Evolutionary conservation across 64 coral and sea anemone genomes (phyloP).

Genomic region (Platygyra sinensis): DNA sequence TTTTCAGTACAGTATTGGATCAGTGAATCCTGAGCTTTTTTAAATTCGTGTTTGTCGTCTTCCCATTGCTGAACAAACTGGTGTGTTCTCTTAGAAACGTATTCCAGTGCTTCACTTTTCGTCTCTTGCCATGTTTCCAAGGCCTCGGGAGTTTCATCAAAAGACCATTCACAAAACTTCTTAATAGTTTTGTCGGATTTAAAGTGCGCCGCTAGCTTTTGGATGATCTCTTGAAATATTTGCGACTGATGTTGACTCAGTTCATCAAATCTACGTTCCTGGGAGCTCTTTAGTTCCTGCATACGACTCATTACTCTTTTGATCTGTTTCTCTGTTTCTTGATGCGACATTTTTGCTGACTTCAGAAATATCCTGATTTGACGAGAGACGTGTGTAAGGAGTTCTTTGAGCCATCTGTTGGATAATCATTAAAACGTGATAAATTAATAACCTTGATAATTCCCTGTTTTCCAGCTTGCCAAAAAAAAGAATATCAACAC

Average conservation of each 20-base stretch:
- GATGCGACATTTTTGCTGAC: neutral
- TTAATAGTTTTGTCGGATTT: neutral
- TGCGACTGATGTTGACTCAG: slow-evolving; percentile 1
- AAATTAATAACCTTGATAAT: neutral
- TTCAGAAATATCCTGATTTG: neutral
- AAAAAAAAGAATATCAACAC: no score
- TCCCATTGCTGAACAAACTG: neutral
- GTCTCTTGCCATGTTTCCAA: neutral
- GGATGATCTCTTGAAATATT: neutral
- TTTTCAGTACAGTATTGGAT: neutral
- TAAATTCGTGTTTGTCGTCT: neutral
- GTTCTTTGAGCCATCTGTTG: neutral
- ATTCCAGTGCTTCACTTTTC: neutral
- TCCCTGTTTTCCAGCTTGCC: no score
- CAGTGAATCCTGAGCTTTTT: neutral
- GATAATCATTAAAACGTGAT: neutral
- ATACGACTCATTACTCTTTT: no score
- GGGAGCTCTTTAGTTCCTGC: no score
- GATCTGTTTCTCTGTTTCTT: no score
- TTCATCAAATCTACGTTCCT: neutral
- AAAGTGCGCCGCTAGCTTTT: neutral
- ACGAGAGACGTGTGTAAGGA: neutral
- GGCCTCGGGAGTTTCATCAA: neutral
- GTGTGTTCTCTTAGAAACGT: no score
- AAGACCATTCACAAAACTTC: neutral